Base-by-base conservation (phyloP, 2,113 vertebrate species). In the Forbesichthys agassizii region DNA sequence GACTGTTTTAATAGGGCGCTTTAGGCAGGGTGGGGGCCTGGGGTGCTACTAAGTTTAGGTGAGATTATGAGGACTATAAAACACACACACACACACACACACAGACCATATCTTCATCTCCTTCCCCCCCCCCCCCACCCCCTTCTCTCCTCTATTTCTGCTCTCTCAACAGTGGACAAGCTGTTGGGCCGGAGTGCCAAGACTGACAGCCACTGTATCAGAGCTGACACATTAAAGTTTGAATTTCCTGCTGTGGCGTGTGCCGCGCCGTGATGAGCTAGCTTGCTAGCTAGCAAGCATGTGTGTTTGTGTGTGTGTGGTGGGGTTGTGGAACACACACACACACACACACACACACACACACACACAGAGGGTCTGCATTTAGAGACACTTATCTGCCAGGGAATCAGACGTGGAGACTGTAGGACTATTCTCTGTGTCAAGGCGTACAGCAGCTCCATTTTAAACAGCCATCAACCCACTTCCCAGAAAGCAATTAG, bases 51-150 rank as follows among this genome's bases (percentile, higher is more conserved):
- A 70, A 84, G 68, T 78, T 87, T 71, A 86, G 63, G 83, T 83
- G 77, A 86, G 89, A 86, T 86, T 85, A 90, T 85, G 86, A 77
- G 84, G 76, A 68, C 82, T 47, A 85, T 88, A 87, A 82, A 82
- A 65, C 48, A 53, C 33, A 33, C 63, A 55, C 52, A 33, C 33
- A 49, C 36, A 16, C 16, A 16, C 16, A 16, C 16, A 16, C 16
- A 16, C 60, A 11, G n/a, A n/a, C 11, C 66, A 33, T 64, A 74
- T 81, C 48, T 73, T 56, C 68, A 68, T 82, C 78, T 81, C 86
- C 79, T 71, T 20, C 1, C 20, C 20, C 20, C 20, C 20, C 20
- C 2, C 20, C 20, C 20, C 20, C 20, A 0, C 16, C 16, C 20
- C 20, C 20, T 20, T 20, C 67, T 88, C 84, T 86, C 84, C 83